Conservation (phyloP, 2,888 invertebrate genomes). For the Aproaerema taeniolella region DNA sequence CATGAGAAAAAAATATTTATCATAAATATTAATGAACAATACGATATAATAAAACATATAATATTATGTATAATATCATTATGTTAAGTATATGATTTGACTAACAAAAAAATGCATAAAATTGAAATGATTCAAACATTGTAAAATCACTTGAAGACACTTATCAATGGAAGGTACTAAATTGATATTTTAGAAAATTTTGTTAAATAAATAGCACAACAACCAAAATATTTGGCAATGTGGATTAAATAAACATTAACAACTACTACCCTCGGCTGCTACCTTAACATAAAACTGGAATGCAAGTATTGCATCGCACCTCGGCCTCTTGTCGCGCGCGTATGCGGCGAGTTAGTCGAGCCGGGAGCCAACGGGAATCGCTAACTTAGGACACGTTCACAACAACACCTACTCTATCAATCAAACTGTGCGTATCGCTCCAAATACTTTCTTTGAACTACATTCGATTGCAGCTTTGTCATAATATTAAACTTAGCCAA, state of each 20-base stretch:
- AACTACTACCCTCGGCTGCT: constrained; percentile 64
- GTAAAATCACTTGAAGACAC: constrained; percentile 69
- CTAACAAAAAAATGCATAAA: constrained; percentile 76
- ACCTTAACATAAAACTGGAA: constrained; percentile 74
- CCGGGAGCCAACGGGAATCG: constrained; percentile 34
- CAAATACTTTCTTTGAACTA: constrained; percentile 67
- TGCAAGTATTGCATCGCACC: constrained; percentile 77
- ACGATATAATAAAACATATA: constrained; percentile 64
- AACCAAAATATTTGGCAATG: constrained; percentile 75
- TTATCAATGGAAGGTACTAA: constrained; percentile 70
- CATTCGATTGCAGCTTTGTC: constrained; percentile 68
- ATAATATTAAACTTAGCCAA: constrained; percentile 46
- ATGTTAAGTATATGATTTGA: constrained; percentile 76
- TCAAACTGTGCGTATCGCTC: constrained; percentile 69
- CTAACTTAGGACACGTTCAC: constrained; percentile 47
- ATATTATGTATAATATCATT: constrained; percentile 67
- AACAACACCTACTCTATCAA: constrained; percentile 49
- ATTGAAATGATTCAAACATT: constrained; percentile 72
- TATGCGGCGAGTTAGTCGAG: constrained; percentile 21
- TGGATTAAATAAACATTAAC: constrained; percentile 66
- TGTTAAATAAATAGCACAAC: constrained; percentile 73
- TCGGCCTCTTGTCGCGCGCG: constrained; percentile 37
- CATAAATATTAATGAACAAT: constrained; percentile 66
- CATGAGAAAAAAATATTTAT: constrained; percentile 70
- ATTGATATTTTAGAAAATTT: constrained; percentile 61